Base-by-base conservation (phyloP, 2,888 invertebrate genomes). In the Nomada goodeniana region DNA sequence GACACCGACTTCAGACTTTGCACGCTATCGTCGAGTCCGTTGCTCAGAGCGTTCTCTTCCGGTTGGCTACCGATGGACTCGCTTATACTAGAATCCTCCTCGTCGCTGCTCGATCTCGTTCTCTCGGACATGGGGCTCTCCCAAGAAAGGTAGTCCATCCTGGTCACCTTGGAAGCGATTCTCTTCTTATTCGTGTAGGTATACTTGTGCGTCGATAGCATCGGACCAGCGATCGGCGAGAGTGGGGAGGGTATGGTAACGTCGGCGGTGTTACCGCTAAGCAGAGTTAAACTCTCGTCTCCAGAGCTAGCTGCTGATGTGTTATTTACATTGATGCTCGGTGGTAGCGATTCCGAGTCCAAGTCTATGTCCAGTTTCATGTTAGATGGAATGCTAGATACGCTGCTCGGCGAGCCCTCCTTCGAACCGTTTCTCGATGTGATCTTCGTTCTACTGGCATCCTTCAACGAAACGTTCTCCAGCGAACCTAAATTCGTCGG, bases 161-260 rank as follows among this genome's bases (percentile, higher is more conserved):
- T 84, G 11, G 89, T 87, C n/a, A 92, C 86, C 69, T 93, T 92
- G n/a, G 89, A 90, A 13, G 90, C 73, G 0, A 89, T 80, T 9
- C 93, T 91, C 57, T 92, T 93, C 61, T 93, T 93, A 76, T 94
- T 94, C 4, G 92, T 72, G 71, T 94, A 94, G 0, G 93, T 93
- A 73, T 91, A 93, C 80, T 93, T 92, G 89, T 93, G 92, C 84
- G 91, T 90, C 63, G 91, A 91, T 10, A 92, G 84, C 20, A 93
- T 86, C 7, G 93, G 92, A 0, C 92, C 93, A 10, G 93, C 91
- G 23, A 93, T 90, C 0, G 93, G 93, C 47, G 93, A 92, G 0
- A 93, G 84, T 0, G 93, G 92, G 50, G 92, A 93, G 0, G 92
- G 90, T 84, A 93, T 92, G 9, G 93, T 92, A 0, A 92, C 92